Evolutionary conservation across 2,888 invertebrate genomes (phyloP), one percentile per base, ranked within the genome.

Genomic region (Thereva nobilitata): DNA sequence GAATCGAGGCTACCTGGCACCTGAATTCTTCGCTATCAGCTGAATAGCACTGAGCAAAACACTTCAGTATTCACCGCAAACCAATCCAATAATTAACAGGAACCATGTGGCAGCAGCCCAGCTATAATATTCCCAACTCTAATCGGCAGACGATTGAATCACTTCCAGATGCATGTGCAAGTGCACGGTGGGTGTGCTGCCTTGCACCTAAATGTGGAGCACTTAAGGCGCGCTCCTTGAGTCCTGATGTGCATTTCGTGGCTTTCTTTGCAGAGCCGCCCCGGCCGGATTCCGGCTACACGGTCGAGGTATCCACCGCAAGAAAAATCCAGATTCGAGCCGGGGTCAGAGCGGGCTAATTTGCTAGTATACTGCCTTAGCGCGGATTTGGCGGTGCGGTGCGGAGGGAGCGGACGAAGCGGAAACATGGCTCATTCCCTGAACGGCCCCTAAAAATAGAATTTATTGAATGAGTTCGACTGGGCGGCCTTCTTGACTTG

Each of bases 381-480:
- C 23, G 23, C 42, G 44, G 40, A 40, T 54, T 8, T 8, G 34
- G 52, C 7, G 34, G 52, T 6, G 53, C 37, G 37, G 37, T 53
- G 12, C 23, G 44, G 34, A 3, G 2, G 44, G 7, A 9, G 9
- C 23, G 9, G 8, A n/a, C 35, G 5, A 42, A 35, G 23, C 53
- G 42, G 41, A 52, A 44, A 35, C 9, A 37, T n/a, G 53, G 12
- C 7, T 50, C 49, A 64, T 50, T 65, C 41, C 55, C 38, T 54
- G 55, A 55, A 47, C 37, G 45, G 23, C 23, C 35, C 47, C 65
- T 65, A 65, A 38, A 55, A 65, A 64, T 64, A 64, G 44, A 64
- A 50, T 52, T 64, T 64, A 53, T 64, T 64, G 64, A 64, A 64
- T 40, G 49, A 34, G 52, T 41, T 64, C 42, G 53, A 53, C 64